Percentiles rank a stretch among this genome's conserved stretches.
Conservation (phyloP, 92 coral and sea anemone genomes). For the Plumapathes pennacea region DNA sequence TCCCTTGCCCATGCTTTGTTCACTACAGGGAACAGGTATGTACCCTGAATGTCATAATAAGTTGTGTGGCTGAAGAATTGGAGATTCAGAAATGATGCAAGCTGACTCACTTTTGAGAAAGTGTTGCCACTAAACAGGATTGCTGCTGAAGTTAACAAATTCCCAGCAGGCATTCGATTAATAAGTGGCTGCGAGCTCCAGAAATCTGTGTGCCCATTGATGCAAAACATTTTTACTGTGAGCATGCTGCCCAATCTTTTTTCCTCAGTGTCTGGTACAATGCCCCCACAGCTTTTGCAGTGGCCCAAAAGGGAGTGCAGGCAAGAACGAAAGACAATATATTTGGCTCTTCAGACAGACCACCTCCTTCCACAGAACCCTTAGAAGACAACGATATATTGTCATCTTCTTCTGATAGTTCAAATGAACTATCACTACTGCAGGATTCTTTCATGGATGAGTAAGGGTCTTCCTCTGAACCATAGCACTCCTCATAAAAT, state of each 20-base stretch:
- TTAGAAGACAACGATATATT: no score
- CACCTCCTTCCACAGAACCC: no score
- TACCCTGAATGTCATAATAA: constrained; percentile 32
- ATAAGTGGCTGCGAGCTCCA: constrained; percentile 63
- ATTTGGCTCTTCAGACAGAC: no score
- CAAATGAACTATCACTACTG: no score
- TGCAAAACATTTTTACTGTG: constrained; percentile 29
- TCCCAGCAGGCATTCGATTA: constrained; percentile 48
- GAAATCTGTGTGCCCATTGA: constrained; percentile 28
- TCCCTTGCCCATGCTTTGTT: constrained; percentile 34
- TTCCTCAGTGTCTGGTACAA: constrained; percentile 9
- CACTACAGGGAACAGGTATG: constrained; percentile 39
- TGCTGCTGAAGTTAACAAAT: constrained; percentile 43
- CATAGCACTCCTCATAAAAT: no score
- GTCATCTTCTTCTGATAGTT: no score
- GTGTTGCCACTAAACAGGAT: constrained; percentile 73
- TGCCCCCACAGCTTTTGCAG: constrained; percentile 29
- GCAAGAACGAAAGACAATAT: constrained; percentile 22
- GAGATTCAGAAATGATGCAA: constrained; percentile 45
- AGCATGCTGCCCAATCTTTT: constrained; percentile 34
- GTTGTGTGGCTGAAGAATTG: constrained; percentile 28
- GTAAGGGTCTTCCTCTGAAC: no score
- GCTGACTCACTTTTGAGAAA: constrained; percentile 29
- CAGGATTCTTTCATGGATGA: no score
- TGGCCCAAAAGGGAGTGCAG: constrained; percentile 8